These are phyloP conservation scores for Phalacrocorax aristotelis DNA, from an alignment of 2,113 vertebrate species.

Conservation along the genomic window DNA sequence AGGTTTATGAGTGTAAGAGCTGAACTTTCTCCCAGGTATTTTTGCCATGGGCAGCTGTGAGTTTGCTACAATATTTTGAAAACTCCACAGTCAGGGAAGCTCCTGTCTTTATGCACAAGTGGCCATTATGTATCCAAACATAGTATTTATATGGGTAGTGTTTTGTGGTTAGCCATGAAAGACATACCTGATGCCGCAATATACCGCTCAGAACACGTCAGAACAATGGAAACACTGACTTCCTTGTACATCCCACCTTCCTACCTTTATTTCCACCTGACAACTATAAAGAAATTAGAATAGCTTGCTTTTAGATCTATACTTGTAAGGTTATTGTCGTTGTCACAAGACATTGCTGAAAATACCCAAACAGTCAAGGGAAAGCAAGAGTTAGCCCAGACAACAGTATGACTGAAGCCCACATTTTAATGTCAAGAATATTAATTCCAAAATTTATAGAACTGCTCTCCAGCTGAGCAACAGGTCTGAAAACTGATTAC, in stretches of 20 bases:
- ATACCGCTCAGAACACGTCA: neutral
- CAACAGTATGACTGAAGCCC: neutral
- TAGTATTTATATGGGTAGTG: neutral
- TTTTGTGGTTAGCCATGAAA: neutral
- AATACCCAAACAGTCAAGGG: neutral
- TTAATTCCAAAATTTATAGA: neutral
- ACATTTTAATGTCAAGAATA: neutral
- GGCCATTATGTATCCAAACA: neutral
- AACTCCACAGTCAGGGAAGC: neutral
- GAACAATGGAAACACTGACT: neutral
- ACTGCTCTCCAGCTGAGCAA: neutral
- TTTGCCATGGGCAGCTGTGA: neutral
- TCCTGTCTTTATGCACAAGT: neutral
- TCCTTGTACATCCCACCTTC: neutral
- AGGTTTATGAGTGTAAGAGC: neutral
- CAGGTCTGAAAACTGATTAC: neutral
- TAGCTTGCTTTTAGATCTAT: neutral
- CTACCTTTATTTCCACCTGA: neutral
- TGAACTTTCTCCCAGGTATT: neutral
- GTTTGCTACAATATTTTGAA: neutral
- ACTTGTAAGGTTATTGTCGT: neutral
- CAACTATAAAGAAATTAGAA: neutral
- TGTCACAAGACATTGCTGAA: neutral
- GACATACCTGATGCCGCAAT: neutral
- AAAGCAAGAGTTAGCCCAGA: neutral